Evolutionary conservation across 2,797 vertebrate genomes (phyloP).

Genomic region (Cuniculus paca): DNA sequence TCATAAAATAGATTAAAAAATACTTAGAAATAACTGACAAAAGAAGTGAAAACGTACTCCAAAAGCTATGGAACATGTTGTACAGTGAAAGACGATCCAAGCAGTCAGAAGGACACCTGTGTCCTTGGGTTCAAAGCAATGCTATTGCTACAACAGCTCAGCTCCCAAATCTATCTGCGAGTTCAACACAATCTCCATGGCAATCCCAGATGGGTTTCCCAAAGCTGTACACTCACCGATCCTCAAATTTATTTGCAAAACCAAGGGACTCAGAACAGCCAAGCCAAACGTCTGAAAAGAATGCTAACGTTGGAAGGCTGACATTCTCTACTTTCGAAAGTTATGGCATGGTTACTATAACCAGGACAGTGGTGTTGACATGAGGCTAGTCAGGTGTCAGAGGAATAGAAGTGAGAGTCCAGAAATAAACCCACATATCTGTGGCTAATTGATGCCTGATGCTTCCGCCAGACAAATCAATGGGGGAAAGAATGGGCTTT

Average conservation of each 20-base stretch:
- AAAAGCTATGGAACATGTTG: neutral
- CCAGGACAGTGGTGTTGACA: neutral
- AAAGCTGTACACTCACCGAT: neutral
- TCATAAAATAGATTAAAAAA: neutral
- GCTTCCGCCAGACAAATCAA: neutral
- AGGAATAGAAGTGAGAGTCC: too few relatives aligned
- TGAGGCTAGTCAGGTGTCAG: neutral
- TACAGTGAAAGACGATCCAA: neutral
- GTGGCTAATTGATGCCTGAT: neutral
- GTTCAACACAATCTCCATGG: accelerated
- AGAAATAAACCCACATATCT: neutral
- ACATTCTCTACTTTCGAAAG: neutral
- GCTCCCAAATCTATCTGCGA: neutral
- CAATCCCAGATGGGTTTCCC: neutral
- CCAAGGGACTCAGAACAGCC: neutral
- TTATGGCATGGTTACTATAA: accelerated
- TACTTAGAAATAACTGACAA: neutral
- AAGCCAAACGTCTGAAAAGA: too few relatives aligned
- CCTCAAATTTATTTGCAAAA: neutral
- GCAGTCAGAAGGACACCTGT: accelerated
- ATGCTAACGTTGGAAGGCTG: too few relatives aligned
- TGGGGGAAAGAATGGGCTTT: neutral
- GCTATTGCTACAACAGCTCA: accelerated
- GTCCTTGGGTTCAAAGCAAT: neutral
- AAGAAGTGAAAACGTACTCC: neutral